Evolutionary conservation across 2,888 invertebrate genomes (phyloP).

Genomic region (Spilarctia lutea): DNA sequence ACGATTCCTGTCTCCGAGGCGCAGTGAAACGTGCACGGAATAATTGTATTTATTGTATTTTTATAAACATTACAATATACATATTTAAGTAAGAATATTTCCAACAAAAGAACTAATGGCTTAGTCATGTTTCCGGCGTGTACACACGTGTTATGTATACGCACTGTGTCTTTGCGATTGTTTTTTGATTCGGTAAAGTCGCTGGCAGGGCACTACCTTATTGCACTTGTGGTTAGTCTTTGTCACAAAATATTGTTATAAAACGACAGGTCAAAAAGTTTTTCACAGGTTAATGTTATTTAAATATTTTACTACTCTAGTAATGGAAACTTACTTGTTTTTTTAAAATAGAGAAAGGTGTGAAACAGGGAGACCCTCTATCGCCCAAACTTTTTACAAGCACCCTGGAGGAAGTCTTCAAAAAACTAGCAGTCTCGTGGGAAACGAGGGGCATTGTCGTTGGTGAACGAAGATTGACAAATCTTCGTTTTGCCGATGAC

Average conservation of each 20-base stretch:
- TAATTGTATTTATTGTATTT: constrained; percentile 23
- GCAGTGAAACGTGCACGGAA: constrained; percentile 38
- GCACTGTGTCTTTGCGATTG: constrained; percentile 8
- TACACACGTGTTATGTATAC: constrained; percentile 4
- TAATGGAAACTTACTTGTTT: too few species aligned
- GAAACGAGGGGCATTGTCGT: too few species aligned
- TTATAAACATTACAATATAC: constrained; percentile 9
- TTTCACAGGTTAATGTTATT: neutral
- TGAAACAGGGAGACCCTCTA: too few species aligned
- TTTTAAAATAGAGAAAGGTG: too few species aligned
- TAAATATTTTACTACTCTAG: neutral
- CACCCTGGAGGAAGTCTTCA: too few species aligned
- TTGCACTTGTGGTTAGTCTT: constrained; percentile 8
- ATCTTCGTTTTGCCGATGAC: too few species aligned
- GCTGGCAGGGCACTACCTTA: neutral
- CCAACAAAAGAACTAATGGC: neutral
- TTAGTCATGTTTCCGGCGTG: constrained; percentile 5
- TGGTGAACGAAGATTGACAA: too few species aligned
- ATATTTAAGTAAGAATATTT: neutral
- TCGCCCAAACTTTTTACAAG: too few species aligned
- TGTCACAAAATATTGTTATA: neutral
- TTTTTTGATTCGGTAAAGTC: constrained; percentile 5
- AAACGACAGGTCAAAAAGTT: neutral
- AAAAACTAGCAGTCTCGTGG: too few species aligned
- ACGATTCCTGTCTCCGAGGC: constrained; percentile 45